Evolutionary conservation across 2,113 vertebrate genomes (phyloP).

Genomic region (Chloebia gouldiae): DNA sequence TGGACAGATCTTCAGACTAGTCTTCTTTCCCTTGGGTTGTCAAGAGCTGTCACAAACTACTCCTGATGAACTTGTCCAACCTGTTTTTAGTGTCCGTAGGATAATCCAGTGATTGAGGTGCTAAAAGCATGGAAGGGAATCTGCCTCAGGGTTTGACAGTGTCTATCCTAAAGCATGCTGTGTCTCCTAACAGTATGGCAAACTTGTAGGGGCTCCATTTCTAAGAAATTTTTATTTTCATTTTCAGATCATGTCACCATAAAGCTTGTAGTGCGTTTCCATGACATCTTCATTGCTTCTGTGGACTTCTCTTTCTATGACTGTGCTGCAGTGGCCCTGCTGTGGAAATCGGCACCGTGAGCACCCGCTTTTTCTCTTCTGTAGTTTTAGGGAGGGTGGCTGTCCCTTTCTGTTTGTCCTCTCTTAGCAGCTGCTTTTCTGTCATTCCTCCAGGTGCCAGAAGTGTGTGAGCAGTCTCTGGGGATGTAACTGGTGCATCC

Average conservation of each 20-base stretch:
- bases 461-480: constrained; percentile 91
- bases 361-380: constrained; percentile 62
- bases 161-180: not conserved
- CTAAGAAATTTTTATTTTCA: constrained; percentile 2
- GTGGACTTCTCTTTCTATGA: constrained; percentile 90
- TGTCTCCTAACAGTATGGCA: not conserved
- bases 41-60: not conserved
- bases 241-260: constrained; percentile 86
- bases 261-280: constrained; percentile 85
- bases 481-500: constrained; percentile 96
- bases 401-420: not conserved
- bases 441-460: constrained; percentile 78
- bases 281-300: constrained; percentile 78
- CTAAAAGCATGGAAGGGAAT: not conserved
- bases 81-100: not conserved
- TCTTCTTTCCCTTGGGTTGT: not conserved
- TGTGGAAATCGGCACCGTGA: constrained; percentile 88
- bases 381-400: not conserved
- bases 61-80: not conserved
- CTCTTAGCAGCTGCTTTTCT: not conserved
- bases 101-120: not conserved
- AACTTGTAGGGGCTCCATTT: not conserved
- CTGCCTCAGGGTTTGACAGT: not conserved
- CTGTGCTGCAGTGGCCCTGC: constrained; percentile 85
- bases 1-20: not conserved